Evolutionary conservation across 2,797 vertebrate genomes (phyloP).

Genomic region (Acanthornis magna): DNA sequence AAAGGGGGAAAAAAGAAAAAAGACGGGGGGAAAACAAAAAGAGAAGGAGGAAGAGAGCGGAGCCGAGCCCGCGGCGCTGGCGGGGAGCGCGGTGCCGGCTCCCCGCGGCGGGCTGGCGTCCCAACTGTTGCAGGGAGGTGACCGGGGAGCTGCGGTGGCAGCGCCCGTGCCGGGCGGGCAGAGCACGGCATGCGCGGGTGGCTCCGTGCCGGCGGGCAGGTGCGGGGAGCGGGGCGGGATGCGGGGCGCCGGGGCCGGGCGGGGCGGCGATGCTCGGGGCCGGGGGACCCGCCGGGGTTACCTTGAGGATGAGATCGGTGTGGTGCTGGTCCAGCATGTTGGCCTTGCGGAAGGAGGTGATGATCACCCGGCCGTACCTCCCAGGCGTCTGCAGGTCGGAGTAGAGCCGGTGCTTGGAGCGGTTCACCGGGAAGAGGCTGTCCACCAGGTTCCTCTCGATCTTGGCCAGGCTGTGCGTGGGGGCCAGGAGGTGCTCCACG

Average conservation of each 20-base stretch:
- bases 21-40: too few relatives aligned
- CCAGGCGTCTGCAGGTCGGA: constrained; percentile 95
- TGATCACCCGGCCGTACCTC: constrained; percentile 93
- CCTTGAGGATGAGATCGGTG: constrained; percentile 90
- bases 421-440: constrained; percentile 94
- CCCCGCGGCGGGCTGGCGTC: constrained; percentile 9
- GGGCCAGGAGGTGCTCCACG: constrained; percentile 93
- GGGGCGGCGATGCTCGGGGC: neutral
- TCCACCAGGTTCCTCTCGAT: constrained; percentile 97
- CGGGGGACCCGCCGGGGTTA: constrained; percentile 63
- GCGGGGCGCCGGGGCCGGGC: neutral
- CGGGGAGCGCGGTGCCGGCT: neutral
- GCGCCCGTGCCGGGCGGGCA: neutral
- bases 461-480: constrained; percentile 95
- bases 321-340: constrained; percentile 93
- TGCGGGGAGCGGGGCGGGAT: neutral
- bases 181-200: neutral
- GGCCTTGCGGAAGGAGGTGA: constrained; percentile 88
- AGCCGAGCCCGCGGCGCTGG: neutral
- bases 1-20: neutral
- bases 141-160: neutral
- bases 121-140: constrained; percentile 68
- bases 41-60: neutral
- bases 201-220: neutral
- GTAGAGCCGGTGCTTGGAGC: constrained; percentile 95